Percentiles rank a stretch among this genome's conserved stretches.
Evolutionary conservation across 2,888 invertebrate species (phyloP).

Genomic region (Drosophila stalkeri): DNA sequence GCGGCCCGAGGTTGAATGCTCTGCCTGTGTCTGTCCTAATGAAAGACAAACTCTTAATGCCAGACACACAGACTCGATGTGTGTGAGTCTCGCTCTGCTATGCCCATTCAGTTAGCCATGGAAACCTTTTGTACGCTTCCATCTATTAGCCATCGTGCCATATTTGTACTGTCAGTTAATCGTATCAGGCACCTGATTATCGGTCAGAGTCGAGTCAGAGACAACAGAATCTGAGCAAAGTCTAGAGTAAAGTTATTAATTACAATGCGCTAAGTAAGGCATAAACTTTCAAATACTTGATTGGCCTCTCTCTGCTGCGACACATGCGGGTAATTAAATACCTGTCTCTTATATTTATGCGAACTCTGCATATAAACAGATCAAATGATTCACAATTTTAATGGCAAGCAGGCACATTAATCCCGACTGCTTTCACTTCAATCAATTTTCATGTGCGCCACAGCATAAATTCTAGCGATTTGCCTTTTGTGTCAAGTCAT

Average conservation of each 20-base stretch:
- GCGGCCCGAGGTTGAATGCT: constrained; percentile 20
- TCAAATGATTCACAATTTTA: constrained; percentile 23
- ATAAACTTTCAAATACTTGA: constrained; percentile 31
- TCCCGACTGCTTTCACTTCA: neutral
- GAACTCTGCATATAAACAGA: constrained; percentile 10
- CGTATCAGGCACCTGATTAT: constrained; percentile 38
- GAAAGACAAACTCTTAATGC: constrained; percentile 72
- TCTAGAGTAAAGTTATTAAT: constrained; percentile 60
- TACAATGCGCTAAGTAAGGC: constrained; percentile 25
- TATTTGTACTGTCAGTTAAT: constrained; percentile 38
- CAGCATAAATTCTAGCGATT: constrained; percentile 77
- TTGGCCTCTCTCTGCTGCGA: constrained; percentile 3
- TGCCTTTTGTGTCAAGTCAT: constrained; percentile 65
- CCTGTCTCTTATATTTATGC: constrained; percentile 1
- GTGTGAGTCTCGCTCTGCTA: constrained; percentile 5
- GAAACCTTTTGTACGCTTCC: constrained; percentile 6
- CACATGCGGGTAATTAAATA: constrained; percentile 75
- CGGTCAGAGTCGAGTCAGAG: neutral
- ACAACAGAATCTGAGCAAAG: constrained; percentile 45
- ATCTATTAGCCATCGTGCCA: constrained; percentile 14
- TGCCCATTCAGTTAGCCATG: constrained; percentile 17
- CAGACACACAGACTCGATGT: constrained; percentile 7
- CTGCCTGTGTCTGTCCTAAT: constrained; percentile 47
- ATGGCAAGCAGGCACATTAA: constrained; percentile 1
- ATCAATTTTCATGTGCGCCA: constrained; percentile 44